Evolutionary conservation across 1,140 invertebrate genomes (phyloP).

Genomic region (Sminthurinus signatus): DNA sequence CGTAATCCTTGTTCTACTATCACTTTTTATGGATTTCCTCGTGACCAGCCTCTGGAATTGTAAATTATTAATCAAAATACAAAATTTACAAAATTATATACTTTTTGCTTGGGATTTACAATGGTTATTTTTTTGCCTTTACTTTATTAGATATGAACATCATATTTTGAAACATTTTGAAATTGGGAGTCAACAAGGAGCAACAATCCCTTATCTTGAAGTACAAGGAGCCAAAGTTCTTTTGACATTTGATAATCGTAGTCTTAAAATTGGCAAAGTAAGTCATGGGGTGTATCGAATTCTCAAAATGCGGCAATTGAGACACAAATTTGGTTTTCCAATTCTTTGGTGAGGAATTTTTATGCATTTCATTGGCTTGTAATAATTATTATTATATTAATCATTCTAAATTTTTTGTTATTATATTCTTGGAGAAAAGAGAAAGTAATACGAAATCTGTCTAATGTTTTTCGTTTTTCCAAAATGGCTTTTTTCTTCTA

Average conservation of each 20-base stretch:
- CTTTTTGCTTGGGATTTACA: background rate
- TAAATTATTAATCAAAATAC: slow-evolving; percentile 48
- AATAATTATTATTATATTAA: no score
- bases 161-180: slow-evolving; percentile 19
- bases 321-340: slow-evolving; percentile 28
- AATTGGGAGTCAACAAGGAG: background rate
- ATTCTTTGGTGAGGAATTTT: no score
- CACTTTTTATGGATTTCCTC: slow-evolving; percentile 61
- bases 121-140: background rate
- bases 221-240: slow-evolving; percentile 27
- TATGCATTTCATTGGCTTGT: no score
- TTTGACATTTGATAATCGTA: slow-evolving; percentile 25
- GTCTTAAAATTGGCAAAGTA: slow-evolving; percentile 28
- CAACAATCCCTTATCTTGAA: slow-evolving; percentile 23
- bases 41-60: slow-evolving; percentile 61
- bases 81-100: background rate
- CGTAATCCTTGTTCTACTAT: slow-evolving; percentile 70
- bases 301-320: slow-evolving; percentile 61
- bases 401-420: no score
- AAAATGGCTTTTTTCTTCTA: no score
- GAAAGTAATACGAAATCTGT: no score
- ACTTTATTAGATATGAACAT: slow-evolving; percentile 22
- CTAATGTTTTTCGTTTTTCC: no score
- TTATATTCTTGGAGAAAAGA: no score
- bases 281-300: slow-evolving; percentile 62